These are phyloP conservation scores for Typhlichthys subterraneus DNA, from an alignment of 2,797 vertebrate genomes.

Conservation along the genomic window DNA sequence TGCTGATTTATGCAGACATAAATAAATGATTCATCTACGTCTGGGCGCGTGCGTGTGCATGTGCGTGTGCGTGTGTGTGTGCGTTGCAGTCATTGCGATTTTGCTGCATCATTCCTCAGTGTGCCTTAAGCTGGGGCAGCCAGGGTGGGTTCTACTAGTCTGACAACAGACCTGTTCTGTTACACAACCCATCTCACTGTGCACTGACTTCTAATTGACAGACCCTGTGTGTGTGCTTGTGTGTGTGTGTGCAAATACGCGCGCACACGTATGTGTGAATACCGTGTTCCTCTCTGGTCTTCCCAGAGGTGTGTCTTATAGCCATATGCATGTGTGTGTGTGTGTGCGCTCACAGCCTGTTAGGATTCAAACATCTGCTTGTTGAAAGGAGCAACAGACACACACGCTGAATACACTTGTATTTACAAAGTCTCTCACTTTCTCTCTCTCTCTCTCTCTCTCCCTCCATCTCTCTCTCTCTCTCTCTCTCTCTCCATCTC, in stretches of 20 bases:
- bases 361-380: conserved; percentile 35
- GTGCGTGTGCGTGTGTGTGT: conserved; percentile 21
- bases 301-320: conserved; percentile 36
- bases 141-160: conserved; percentile 22
- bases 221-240: background rate
- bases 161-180: conserved; percentile 50
- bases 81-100: conserved; percentile 56
- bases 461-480: background rate
- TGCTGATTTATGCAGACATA: conserved; percentile 48
- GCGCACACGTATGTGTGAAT: background rate
- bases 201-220: conserved; percentile 17
- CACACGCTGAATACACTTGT: background rate
- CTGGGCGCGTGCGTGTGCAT: background rate
- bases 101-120: conserved; percentile 62
- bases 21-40: conserved; percentile 56
- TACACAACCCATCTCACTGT: conserved; percentile 39
- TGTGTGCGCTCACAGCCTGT: conserved; percentile 45
- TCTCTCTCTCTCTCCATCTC: background rate
- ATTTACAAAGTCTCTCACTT: background rate
- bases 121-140: conserved; percentile 44
- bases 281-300: background rate
- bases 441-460: conserved; percentile 12
- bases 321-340: conserved; percentile 8
- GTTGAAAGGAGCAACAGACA: conserved; percentile 29
- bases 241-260: background rate